phyloP scores from a whole-genome alignment of 1,140 invertebrate genomes.

The Palaemon carinicauda region DNA sequence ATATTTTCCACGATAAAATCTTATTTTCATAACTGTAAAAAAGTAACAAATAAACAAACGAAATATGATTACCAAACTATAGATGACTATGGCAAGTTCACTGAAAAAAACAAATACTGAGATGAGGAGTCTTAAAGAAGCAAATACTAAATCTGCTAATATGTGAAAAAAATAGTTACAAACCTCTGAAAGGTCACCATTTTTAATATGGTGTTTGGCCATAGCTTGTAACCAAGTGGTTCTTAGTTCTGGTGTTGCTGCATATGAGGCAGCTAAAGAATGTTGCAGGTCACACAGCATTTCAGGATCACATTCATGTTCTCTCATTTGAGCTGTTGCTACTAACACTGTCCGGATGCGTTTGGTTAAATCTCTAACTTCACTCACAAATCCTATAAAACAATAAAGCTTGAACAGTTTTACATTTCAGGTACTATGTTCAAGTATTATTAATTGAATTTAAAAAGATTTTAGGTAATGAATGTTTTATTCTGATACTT shows the following conservation, averaged over 20 bases:
- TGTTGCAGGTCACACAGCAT: conserved; percentile 92
- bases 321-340: conserved; percentile 91
- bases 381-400: conserved; percentile 76
- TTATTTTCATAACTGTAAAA: too few species aligned
- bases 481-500: too few species aligned
- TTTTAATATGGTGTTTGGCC: conserved; percentile 79
- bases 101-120: neutral
- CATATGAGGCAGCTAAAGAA: conserved; percentile 92
- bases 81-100: too few species aligned
- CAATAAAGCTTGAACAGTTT: too few species aligned
- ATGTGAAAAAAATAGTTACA: conserved; percentile 29
- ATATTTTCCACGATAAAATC: too few species aligned
- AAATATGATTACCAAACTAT: too few species aligned
- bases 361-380: conserved; percentile 92
- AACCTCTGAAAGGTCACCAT: conserved; percentile 83
- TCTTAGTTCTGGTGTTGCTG: conserved; percentile 89
- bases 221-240: conserved; percentile 94
- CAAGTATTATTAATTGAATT: too few species aligned
- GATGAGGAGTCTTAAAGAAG: neutral
- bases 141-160: neutral
- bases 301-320: conserved; percentile 87
- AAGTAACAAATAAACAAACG: too few species aligned
- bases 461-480: too few species aligned
- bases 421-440: too few species aligned
- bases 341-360: conserved; percentile 91